Evolutionary conservation across 2,888 invertebrate genomes (phyloP).

Genomic region (Ochropacha duplaris): DNA sequence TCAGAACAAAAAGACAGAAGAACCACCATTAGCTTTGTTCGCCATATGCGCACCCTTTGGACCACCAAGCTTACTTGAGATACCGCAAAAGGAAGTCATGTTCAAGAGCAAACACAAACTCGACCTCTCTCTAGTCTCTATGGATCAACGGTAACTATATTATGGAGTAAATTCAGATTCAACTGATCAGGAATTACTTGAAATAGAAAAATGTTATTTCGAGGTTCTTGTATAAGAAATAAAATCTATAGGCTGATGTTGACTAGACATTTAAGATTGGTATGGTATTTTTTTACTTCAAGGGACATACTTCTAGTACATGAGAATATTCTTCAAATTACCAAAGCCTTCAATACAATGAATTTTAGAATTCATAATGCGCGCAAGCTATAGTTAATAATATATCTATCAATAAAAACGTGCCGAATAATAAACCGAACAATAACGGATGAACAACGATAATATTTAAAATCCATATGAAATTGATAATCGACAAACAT

Average conservation of each 20-base stretch:
- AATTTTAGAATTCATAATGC: constrained; percentile 5
- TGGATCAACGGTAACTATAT: constrained; percentile 93
- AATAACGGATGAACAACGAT: constrained; percentile 28
- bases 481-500: constrained; percentile 46
- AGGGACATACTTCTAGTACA: no score
- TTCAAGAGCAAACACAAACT: constrained; percentile 99
- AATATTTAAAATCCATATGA: constrained; percentile 39
- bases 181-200: no score
- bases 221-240: no score
- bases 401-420: constrained; percentile 22
- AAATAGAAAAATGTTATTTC: no score
- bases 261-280: no score
- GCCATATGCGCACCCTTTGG: constrained; percentile 99
- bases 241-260: no score
- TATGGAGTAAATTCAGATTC: not conserved
- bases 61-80: constrained; percentile 97
- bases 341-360: not conserved
- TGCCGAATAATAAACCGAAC: constrained; percentile 20
- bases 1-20: constrained; percentile 96
- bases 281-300: no score
- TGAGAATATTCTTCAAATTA: no score
- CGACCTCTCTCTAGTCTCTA: constrained; percentile 97
- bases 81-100: constrained; percentile 99
- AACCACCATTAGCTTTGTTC: constrained; percentile 96
- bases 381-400: constrained; percentile 20